A percentile compares a stretch with the other conserved stretches of the same genome.
These are phyloP conservation scores for Panagrolaimus sp. DNA, from an alignment of 1,140 invertebrate species.

Conservation along the genomic window DNA sequence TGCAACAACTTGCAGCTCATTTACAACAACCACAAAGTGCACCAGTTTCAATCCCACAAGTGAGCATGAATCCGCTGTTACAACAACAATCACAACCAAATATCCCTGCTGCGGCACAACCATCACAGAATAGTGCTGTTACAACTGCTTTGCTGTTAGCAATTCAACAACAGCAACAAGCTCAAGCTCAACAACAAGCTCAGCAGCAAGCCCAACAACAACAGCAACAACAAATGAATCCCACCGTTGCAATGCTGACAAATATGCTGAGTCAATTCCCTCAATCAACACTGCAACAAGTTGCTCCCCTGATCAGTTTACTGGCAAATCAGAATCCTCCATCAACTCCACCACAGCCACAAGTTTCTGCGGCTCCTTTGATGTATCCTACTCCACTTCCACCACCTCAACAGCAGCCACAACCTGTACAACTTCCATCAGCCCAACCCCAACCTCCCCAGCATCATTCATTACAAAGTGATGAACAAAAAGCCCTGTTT, in stretches of 20 bases:
- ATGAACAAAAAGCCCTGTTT: neutral
- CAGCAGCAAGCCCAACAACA: constrained; percentile 3
- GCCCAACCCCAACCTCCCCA: neutral
- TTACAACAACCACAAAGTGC: no score
- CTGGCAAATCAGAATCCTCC: neutral
- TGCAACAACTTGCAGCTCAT: neutral
- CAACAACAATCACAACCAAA: neutral
- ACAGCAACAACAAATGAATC: neutral
- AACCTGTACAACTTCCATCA: neutral
- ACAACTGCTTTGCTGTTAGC: neutral
- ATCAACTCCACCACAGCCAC: neutral
- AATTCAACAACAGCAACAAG: constrained; percentile 5
- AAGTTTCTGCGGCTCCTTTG: neutral
- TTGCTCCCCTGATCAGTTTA: neutral
- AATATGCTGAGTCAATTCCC: neutral
- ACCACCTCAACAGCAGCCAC: neutral
- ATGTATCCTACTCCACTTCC: neutral
- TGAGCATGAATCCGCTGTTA: neutral
- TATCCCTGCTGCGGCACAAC: neutral
- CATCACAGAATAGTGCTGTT: neutral
- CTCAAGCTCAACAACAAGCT: constrained; percentile 5
- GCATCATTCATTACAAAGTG: neutral
- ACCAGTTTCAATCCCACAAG: no score
- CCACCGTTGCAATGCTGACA: neutral
- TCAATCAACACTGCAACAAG: neutral